Evolutionary conservation across 1,140 invertebrate species (phyloP).

Genomic region (Drosophila arizonae): DNA sequence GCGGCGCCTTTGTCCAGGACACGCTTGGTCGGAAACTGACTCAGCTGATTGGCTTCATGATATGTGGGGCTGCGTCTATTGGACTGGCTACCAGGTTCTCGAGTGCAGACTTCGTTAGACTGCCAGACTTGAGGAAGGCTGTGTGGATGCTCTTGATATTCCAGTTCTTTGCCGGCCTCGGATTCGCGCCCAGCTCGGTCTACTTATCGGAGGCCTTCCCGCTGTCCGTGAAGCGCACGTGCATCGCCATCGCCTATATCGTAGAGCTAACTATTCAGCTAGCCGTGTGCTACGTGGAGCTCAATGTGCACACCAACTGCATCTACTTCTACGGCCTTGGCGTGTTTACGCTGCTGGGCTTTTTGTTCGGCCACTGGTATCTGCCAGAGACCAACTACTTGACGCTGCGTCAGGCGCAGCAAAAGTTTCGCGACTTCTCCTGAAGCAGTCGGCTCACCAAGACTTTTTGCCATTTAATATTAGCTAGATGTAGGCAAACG

Average conservation of each 20-base stretch:
- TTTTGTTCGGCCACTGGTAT: slow-evolving; percentile 52
- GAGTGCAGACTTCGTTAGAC: background rate
- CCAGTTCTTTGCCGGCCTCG: slow-evolving; percentile 63
- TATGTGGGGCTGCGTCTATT: slow-evolving; percentile 46
- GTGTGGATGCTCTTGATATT: slow-evolving; percentile 62
- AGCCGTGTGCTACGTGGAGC: slow-evolving; percentile 26
- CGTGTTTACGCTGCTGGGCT: slow-evolving; percentile 45
- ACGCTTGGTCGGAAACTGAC: slow-evolving; percentile 60
- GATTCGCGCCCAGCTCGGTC: slow-evolving; percentile 60
- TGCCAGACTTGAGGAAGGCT: slow-evolving; percentile 41
- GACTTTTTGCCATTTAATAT: slow-evolving; percentile 33
- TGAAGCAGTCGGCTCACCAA: slow-evolving; percentile 47
- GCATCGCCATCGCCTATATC: slow-evolving; percentile 57
- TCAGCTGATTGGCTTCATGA: slow-evolving; percentile 56
- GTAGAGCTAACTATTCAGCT: slow-evolving; percentile 63
- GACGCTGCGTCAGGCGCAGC: slow-evolving; percentile 63
- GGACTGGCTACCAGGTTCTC: slow-evolving; percentile 57
- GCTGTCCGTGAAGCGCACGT: slow-evolving; percentile 54
- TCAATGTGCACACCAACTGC: slow-evolving; percentile 14
- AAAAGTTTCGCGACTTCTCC: slow-evolving; percentile 62
- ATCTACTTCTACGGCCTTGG: slow-evolving; percentile 58
- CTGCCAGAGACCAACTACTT: slow-evolving; percentile 69
- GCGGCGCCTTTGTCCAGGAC: slow-evolving; percentile 55
- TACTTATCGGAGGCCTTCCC: slow-evolving; percentile 74
- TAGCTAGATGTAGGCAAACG: slow-evolving; percentile 28